These are phyloP conservation scores for Sebastes nivosus DNA, from an alignment of 2,797 vertebrate genomes.

Conservation along the genomic window DNA sequence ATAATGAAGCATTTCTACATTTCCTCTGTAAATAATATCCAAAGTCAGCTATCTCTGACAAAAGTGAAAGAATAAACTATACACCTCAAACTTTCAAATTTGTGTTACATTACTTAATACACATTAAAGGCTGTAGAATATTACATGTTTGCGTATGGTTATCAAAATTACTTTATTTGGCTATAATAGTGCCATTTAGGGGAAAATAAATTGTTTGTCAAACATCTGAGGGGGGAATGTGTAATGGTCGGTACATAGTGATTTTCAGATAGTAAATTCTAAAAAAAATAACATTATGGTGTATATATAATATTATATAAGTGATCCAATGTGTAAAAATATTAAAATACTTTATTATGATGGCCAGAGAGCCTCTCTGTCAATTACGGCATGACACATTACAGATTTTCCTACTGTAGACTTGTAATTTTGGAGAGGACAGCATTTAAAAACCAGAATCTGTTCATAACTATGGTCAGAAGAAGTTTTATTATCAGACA, in stretches of 20 bases:
- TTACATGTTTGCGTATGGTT: neutral
- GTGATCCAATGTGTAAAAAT: neutral
- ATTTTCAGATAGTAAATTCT: neutral
- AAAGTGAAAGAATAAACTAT: constrained; percentile 8
- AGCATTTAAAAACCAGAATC: neutral
- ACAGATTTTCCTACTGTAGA: neutral
- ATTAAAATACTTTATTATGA: neutral
- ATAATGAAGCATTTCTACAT: neutral
- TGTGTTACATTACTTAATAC: neutral
- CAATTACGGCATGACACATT: neutral
- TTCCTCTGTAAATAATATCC: constrained; percentile 20
- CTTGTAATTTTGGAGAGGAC: neutral
- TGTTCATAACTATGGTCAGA: neutral
- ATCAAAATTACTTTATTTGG: neutral
- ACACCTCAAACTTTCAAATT: neutral
- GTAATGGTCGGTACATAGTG: neutral
- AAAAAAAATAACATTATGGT: neutral
- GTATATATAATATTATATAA: neutral
- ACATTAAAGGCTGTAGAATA: neutral
- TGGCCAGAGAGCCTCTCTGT: no score
- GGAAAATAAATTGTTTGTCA: neutral
- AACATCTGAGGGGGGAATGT: neutral
- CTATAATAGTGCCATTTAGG: neutral
- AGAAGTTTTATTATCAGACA: neutral
- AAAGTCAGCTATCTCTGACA: neutral